Conservation (phyloP, 37 sponge, comb jelly and placozoan genomes). For the Ianthella basta region DNA sequence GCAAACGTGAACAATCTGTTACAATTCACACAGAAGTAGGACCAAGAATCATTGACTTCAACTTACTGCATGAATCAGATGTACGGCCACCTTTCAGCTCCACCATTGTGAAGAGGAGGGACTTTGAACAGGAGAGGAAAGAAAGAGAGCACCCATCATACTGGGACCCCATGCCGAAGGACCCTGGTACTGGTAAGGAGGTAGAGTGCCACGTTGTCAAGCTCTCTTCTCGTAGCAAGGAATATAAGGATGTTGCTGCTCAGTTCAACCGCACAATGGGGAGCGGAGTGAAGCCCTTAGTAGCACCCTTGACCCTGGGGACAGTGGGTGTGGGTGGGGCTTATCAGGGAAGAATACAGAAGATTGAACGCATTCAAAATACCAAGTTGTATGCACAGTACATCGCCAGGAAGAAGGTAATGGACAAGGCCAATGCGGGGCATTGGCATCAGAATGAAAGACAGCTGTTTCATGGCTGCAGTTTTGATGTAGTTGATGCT, state of each 20-base stretch:
- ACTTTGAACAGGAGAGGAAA: neutral
- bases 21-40: neutral
- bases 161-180: slow-evolving; percentile 31
- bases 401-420: slow-evolving; percentile 25
- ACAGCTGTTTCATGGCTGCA: slow-evolving; percentile 35
- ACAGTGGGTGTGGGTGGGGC: too few species aligned
- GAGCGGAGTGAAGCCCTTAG: too few species aligned
- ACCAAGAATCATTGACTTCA: slow-evolving; percentile 2
- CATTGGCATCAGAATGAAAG: slow-evolving; percentile 14
- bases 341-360: neutral
- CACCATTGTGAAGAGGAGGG: neutral
- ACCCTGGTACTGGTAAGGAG: slow-evolving; percentile 24
- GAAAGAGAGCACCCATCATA: neutral
- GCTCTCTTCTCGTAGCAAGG: neutral
- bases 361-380: slow-evolving; percentile 46
- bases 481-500: slow-evolving; percentile 3
- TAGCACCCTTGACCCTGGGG: neutral
- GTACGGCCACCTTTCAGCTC: neutral
- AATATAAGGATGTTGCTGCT: slow-evolving; percentile 8
- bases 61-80: neutral
- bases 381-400: slow-evolving; percentile 36
- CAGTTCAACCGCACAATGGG: slow-evolving; percentile 3
- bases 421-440: neutral
- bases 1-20: neutral
- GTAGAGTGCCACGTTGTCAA: slow-evolving; percentile 3